These are phyloP conservation scores for Hyles euphorbiae DNA, from an alignment of 1,140 invertebrate species.

Conservation along the genomic window DNA sequence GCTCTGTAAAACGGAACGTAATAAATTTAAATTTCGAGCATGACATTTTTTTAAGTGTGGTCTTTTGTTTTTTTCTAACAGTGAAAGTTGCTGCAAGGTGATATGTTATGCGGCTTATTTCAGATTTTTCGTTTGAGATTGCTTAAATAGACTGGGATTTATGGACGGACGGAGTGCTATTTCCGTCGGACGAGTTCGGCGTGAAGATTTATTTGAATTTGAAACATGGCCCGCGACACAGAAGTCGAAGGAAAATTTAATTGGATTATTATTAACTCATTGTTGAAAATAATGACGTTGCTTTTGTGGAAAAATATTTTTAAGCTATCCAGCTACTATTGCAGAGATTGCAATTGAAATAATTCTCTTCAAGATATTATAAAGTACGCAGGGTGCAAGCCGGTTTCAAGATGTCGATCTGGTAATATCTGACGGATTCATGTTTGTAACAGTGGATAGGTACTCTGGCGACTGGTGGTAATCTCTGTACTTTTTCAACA, in stretches of 20 bases:
- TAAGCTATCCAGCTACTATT: too few species aligned
- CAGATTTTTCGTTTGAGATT: constrained; percentile 69
- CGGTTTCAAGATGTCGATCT: too few species aligned
- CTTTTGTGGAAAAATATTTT: too few species aligned
- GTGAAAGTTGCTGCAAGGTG: constrained; percentile 35
- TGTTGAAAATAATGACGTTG: constrained; percentile 17
- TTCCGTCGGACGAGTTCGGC: constrained; percentile 66
- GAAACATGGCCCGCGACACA: constrained; percentile 67
- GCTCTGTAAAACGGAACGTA: too few species aligned
- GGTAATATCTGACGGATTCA: too few species aligned
- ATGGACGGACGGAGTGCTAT: constrained; percentile 69
- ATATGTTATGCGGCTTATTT: constrained; percentile 57
- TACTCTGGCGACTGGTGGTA: too few species aligned
- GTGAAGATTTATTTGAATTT: constrained; percentile 71
- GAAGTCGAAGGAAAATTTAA: constrained; percentile 69
- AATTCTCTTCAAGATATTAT: too few species aligned
- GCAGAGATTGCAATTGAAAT: too few species aligned
- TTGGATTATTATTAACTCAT: constrained; percentile 65
- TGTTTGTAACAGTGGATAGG: too few species aligned
- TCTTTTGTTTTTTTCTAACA: constrained; percentile 19
- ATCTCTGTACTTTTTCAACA: too few species aligned
- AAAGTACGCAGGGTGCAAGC: too few species aligned
- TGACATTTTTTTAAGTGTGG: constrained; percentile 9
- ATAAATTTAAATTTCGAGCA: constrained; percentile 6
- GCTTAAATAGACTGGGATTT: constrained; percentile 71